A percentile compares a stretch with the other conserved stretches of the same genome.
Conservation (phyloP, 2,113 vertebrate genomes). For the Dinomys branickii region DNA sequence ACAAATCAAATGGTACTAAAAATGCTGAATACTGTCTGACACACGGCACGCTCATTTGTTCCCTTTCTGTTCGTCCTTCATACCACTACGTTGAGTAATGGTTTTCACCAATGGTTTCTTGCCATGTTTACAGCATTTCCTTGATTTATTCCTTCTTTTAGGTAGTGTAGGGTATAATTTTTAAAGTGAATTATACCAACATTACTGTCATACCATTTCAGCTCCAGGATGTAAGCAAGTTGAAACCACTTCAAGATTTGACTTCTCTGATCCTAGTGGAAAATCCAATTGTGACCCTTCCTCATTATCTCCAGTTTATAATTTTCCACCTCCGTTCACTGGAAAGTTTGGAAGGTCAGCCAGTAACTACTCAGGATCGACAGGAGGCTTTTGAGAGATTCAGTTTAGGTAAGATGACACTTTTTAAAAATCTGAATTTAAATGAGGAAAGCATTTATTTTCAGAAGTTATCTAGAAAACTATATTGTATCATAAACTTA, state of each 20-base stretch:
- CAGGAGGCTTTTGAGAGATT: slow-evolving; percentile 90
- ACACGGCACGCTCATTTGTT: background rate
- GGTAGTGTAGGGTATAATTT: slow-evolving; percentile 41
- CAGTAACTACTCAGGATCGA: slow-evolving; percentile 88
- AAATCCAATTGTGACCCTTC: slow-evolving; percentile 89
- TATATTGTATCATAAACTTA: background rate
- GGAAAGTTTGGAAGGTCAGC: slow-evolving; percentile 88
- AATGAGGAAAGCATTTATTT: slow-evolving; percentile 16
- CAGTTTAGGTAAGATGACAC: slow-evolving; percentile 88
- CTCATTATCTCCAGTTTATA: slow-evolving; percentile 89
- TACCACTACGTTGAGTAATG: background rate
- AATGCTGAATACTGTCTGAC: background rate
- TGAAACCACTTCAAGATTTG: slow-evolving; percentile 91
- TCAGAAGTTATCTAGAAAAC: slow-evolving; percentile 46
- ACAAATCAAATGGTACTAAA: background rate
- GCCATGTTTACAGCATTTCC: slow-evolving; percentile 21
- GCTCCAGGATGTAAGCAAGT: slow-evolving; percentile 91
- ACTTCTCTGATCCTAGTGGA: slow-evolving; percentile 87
- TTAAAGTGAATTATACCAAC: slow-evolving; percentile 47
- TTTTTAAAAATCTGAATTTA: background rate
- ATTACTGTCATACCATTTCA: slow-evolving; percentile 78
- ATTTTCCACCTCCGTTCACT: slow-evolving; percentile 91
- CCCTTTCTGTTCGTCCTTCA: background rate
- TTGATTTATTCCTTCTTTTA: slow-evolving; percentile 24
- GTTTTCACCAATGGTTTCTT: background rate